phyloP scores from a whole-genome alignment of 1,140 invertebrate genomes.

The Drosophila micromelanica region DNA sequence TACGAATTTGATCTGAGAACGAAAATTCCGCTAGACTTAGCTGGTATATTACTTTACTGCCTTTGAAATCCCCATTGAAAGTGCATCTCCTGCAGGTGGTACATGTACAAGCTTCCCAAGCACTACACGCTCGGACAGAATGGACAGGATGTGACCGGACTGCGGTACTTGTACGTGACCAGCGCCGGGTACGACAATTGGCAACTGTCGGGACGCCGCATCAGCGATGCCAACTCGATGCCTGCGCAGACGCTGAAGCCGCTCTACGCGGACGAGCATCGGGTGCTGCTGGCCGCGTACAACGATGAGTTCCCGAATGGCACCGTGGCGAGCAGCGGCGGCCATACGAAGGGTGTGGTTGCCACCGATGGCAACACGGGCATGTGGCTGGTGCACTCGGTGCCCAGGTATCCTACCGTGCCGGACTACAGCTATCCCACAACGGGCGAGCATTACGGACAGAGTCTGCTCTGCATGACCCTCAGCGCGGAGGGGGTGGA shows the following conservation, averaged over 20 bases:
- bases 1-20: no score
- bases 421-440: conserved; percentile 90
- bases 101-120: conserved; percentile 93
- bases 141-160: conserved; percentile 85
- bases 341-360: conserved; percentile 94
- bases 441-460: conserved; percentile 90
- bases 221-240: conserved; percentile 90
- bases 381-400: conserved; percentile 96
- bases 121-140: conserved; percentile 83
- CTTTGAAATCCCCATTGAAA: neutral
- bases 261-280: conserved; percentile 86
- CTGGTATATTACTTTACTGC: no score
- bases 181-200: conserved; percentile 86
- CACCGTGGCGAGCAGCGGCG: conserved; percentile 86
- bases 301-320: conserved; percentile 92
- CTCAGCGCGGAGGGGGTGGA: conserved; percentile 88
- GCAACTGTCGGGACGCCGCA: conserved; percentile 88
- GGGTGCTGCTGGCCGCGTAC: conserved; percentile 89
- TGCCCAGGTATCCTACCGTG: conserved; percentile 91
- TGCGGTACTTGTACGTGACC: conserved; percentile 91
- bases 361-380: conserved; percentile 89
- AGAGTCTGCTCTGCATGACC: conserved; percentile 94
- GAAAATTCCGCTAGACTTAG: no score
- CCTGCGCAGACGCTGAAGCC: conserved; percentile 89
- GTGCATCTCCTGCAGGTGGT: conserved; percentile 88